These are phyloP conservation scores for Oenanthe oenanthe DNA, from an alignment of 2,113 vertebrate genomes.

Conservation along the genomic window DNA sequence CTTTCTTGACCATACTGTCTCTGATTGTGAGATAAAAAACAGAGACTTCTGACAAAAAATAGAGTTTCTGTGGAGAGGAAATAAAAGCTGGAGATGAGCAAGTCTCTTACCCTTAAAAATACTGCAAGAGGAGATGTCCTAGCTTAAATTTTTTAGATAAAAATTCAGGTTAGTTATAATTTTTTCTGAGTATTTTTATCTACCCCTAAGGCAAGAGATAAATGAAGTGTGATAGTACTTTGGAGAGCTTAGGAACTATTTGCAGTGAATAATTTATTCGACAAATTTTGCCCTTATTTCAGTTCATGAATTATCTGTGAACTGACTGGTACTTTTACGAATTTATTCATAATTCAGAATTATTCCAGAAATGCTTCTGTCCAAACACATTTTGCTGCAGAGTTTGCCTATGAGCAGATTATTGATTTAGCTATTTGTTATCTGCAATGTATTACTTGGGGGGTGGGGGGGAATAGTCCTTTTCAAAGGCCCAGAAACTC, in stretches of 20 bases:
- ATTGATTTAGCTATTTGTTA: slow-evolving; percentile 40
- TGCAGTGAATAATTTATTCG: slow-evolving; percentile 68
- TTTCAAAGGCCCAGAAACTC: not conserved
- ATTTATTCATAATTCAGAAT: slow-evolving; percentile 68
- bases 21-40: not conserved
- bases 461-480: not conserved
- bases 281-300: slow-evolving; percentile 70
- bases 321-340: slow-evolving; percentile 51
- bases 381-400: slow-evolving; percentile 47
- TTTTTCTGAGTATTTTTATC: slow-evolving; percentile 68
- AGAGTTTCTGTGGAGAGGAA: not conserved
- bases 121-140: not conserved
- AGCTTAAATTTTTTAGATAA: slow-evolving; percentile 35
- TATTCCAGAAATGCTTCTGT: slow-evolving; percentile 62
- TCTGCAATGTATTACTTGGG: not conserved
- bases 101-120: not conserved
- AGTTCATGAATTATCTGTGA: slow-evolving; percentile 73
- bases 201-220: slow-evolving; percentile 68
- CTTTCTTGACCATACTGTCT: not conserved
- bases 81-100: not conserved
- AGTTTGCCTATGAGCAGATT: slow-evolving; percentile 36
- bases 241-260: slow-evolving; percentile 69
- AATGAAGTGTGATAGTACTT: slow-evolving; percentile 66
- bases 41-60: not conserved
- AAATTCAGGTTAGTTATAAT: slow-evolving; percentile 60